Base-by-base conservation (phyloP, 2,797 vertebrate species). In the Siniperca obscura region DNA sequence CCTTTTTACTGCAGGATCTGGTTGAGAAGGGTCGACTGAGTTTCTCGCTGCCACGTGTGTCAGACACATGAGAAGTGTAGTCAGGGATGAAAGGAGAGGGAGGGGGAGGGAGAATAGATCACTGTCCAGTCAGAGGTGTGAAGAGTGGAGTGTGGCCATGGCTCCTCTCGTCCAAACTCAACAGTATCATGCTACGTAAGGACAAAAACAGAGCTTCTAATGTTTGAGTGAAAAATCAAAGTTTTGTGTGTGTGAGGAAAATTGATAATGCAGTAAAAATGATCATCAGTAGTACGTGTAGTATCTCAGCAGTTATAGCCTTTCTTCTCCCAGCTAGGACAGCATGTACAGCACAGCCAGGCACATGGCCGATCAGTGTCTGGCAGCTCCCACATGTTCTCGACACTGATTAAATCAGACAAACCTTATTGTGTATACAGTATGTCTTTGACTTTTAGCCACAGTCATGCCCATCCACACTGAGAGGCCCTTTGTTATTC, bases 401-500 rank as follows among this genome's bases (percentile, higher is more conserved):
- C 69, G 22, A 36, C 17, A 4, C 88, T 76, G 90, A 90, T 89
- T 85, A 70, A 81, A 86, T 89, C 84, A 88, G 84, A 83, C 65
- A 72, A 69, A 85, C 64, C 60, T 77, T 76, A 81, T 85, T 92
- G 81, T 89, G 82, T 81, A 62, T 80, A 78, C 67, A 76, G 67
- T 83, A 46, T 81, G 74, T 90, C 77, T 90, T 90, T 74, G 79
- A 84, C 77, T 86, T 65, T 78, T 77, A 85, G 82, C 74, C 84
- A 76, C 83, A 90, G 87, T 82, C 74, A 78, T 89, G 84, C 74
- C 85, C 64, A 38, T 86, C 79, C 46, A 50, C 77, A 75, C 86
- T 84, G 83, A 92, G 82, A 89, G 76, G 74, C 79, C 75, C 81
- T 90, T 88, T 91, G 90, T 92, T 91, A 65, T 89, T 72, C 62